These are phyloP conservation scores for Pithys albifrons DNA, from an alignment of 2,113 vertebrate species.

Conservation along the genomic window DNA sequence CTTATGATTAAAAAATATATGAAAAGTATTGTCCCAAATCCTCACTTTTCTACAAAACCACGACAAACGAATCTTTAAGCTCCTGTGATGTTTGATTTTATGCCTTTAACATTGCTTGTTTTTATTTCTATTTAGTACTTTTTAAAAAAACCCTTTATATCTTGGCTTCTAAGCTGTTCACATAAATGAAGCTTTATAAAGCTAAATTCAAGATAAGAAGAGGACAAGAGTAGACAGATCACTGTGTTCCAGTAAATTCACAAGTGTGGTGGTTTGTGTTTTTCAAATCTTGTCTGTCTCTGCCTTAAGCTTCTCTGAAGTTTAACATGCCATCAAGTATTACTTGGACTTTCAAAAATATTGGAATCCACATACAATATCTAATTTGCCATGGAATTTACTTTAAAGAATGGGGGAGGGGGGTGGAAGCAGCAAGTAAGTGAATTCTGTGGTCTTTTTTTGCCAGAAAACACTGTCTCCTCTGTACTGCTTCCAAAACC, in stretches of 20 bases:
- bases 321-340: background rate
- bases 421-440: background rate
- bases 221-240: slow-evolving; percentile 21
- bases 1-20: background rate
- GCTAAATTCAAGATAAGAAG: background rate
- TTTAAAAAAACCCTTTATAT: background rate
- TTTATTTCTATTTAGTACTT: background rate
- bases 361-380: background rate
- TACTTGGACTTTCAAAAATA: background rate
- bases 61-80: background rate
- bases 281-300: background rate
- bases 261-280: background rate
- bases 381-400: slow-evolving; percentile 39
- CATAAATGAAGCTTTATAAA: background rate
- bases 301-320: background rate
- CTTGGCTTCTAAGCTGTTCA: slow-evolving; percentile 17
- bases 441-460: slow-evolving; percentile 5
- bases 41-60: background rate
- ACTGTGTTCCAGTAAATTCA: background rate
- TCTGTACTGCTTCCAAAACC: slow-evolving; percentile 33
- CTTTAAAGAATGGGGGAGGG: background rate
- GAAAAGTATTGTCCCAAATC: background rate
- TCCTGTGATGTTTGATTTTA: background rate
- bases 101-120: background rate
- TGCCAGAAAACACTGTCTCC: background rate